Conservation (phyloP, 2,888 invertebrate species). For the Eugnorisma glareosa region DNA sequence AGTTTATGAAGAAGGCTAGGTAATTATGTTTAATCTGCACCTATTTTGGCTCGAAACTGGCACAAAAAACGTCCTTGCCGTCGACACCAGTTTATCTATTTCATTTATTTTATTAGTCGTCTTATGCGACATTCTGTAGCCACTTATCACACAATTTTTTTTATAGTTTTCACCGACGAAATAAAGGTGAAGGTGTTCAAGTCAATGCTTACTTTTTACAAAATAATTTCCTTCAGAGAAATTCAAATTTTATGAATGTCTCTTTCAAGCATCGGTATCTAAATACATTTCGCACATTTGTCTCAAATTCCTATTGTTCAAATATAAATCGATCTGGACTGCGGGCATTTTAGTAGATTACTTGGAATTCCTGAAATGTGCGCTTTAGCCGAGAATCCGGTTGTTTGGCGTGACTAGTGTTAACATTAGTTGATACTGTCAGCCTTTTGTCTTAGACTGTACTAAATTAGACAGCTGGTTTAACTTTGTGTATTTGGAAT, state of each 20-base stretch:
- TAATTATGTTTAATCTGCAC: slow-evolving; percentile 13
- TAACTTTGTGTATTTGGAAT: slow-evolving; percentile 48
- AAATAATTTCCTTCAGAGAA: not conserved
- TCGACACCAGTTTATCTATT: not conserved
- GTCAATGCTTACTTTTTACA: not conserved
- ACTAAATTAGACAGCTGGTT: slow-evolving; percentile 57
- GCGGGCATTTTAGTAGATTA: slow-evolving; percentile 34
- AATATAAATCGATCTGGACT: slow-evolving; percentile 38
- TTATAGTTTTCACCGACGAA: not conserved
- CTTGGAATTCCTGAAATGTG: slow-evolving; percentile 55
- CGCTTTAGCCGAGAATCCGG: slow-evolving; percentile 67
- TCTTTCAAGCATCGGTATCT: not conserved
- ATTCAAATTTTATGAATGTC: not conserved
- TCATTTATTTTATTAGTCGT: not conserved
- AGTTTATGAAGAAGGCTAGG: not conserved
- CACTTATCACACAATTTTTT: not conserved
- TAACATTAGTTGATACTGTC: slow-evolving; percentile 57
- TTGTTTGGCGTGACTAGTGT: slow-evolving; percentile 69
- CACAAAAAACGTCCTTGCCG: slow-evolving; percentile 11
- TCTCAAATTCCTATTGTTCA: slow-evolving; percentile 30
- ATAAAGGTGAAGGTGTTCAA: not conserved
- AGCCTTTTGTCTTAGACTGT: slow-evolving; percentile 52
- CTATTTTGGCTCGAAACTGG: not conserved
- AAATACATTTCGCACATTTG: slow-evolving; percentile 6
- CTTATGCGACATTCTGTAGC: not conserved